Conservation (phyloP, 2,797 vertebrate genomes). For the Hippocampus kuda region DNA sequence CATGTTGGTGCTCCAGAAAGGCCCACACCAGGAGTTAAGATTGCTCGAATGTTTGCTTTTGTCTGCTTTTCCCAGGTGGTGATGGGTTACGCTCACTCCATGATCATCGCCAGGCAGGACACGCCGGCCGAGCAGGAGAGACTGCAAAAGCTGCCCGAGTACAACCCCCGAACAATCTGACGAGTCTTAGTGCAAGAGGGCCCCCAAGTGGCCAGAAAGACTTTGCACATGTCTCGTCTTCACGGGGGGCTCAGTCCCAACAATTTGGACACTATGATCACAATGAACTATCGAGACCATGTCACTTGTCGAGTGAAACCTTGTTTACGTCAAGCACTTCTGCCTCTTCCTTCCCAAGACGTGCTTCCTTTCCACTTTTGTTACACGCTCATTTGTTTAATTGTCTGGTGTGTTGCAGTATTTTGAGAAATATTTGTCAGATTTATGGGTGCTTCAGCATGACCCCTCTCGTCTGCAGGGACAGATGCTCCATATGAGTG, state of each 20-base stretch:
- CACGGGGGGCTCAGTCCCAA: constrained; percentile 29
- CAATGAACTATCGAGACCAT: constrained; percentile 16
- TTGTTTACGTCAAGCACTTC: constrained; percentile 48
- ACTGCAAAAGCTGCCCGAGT: constrained; percentile 88
- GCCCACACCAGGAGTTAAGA: accelerated
- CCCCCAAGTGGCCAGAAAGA: constrained; percentile 23
- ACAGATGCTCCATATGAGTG: constrained; percentile 68
- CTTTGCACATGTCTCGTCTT: constrained; percentile 33
- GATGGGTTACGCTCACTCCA: constrained; percentile 86
- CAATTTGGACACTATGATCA: constrained; percentile 35
- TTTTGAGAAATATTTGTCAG: constrained; percentile 40
- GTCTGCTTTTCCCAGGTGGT: constrained; percentile 69
- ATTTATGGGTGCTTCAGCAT: constrained; percentile 65
- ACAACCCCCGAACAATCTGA: constrained; percentile 92
- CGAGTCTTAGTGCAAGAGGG: constrained; percentile 16
- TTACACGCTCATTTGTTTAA: constrained; percentile 32
- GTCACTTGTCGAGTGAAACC: constrained; percentile 21
- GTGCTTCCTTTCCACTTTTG: constrained; percentile 50
- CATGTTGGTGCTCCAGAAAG: background rate
- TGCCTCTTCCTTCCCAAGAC: constrained; percentile 31
- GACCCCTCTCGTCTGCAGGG: constrained; percentile 46
- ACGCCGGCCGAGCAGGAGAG: constrained; percentile 78
- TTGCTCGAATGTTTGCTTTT: background rate
- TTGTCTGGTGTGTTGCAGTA: constrained; percentile 37
- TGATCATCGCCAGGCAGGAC: constrained; percentile 85